phyloP scores from a whole-genome alignment of 2,113 vertebrate genomes.

The Tachuris rubrigastra region DNA sequence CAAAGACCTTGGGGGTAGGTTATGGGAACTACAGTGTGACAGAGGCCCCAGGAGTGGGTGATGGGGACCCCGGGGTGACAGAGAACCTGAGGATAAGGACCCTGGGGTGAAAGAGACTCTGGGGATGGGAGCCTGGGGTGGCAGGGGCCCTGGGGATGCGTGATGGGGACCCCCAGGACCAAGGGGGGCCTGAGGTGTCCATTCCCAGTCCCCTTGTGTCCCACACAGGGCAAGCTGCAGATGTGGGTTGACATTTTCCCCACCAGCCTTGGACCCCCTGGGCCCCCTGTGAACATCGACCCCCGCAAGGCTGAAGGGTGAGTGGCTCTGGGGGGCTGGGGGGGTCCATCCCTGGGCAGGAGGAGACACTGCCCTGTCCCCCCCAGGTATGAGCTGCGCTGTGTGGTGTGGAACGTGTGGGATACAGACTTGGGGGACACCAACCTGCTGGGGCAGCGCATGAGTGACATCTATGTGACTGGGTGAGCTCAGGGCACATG shows the following conservation, averaged over 20 bases:
- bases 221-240: constrained; percentile 74
- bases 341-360: fast-evolving
- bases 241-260: constrained; percentile 82
- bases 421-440: not conserved
- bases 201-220: not conserved
- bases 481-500: constrained; percentile 37
- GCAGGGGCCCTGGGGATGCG: no score
- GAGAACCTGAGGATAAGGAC: not conserved
- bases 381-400: constrained; percentile 35
- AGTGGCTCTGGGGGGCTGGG: not conserved
- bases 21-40: no score
- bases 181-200: fast-evolving
- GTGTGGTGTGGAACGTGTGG: not conserved
- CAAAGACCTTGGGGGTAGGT: not conserved
- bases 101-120: not conserved
- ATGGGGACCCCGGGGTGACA: not conserved
- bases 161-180: fast-evolving
- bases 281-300: constrained; percentile 61
- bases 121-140: not conserved
- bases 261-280: constrained; percentile 63
- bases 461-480: constrained; percentile 74
- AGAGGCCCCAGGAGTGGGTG: no score
- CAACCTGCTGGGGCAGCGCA: constrained; percentile 46
- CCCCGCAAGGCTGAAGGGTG: constrained; percentile 68
- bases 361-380: fast-evolving